These are phyloP conservation scores for Muschampia plurimacula DNA, from an alignment of 2,888 invertebrate genomes.

Conservation along the genomic window DNA sequence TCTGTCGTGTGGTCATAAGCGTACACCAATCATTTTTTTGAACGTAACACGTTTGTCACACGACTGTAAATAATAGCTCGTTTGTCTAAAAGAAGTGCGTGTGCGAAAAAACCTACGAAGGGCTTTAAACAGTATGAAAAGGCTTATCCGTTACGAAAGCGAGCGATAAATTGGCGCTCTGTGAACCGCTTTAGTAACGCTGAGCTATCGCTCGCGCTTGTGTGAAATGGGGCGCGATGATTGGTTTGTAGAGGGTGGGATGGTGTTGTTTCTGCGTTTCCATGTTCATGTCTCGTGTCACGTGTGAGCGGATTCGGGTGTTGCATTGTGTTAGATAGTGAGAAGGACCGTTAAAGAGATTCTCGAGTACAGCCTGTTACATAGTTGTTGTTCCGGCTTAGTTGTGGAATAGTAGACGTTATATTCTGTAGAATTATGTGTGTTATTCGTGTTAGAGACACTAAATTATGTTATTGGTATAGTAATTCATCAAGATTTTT, in stretches of 20 bases:
- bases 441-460: too few relatives aligned
- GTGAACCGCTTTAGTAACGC: conserved; percentile 23
- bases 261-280: background rate
- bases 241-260: conserved; percentile 38
- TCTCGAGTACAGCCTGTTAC: too few relatives aligned
- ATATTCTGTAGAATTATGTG: too few relatives aligned
- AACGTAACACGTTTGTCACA: too few relatives aligned
- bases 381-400: too few relatives aligned
- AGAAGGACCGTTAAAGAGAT: too few relatives aligned
- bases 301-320: background rate
- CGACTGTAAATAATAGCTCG: too few relatives aligned
- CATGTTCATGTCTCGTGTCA: background rate
- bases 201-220: conserved; percentile 17
- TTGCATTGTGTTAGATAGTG: background rate
- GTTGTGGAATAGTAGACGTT: too few relatives aligned
- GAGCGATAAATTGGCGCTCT: conserved; percentile 1
- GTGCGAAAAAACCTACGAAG: background rate
- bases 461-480: too few relatives aligned
- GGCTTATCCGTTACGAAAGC: conserved; percentile 3
- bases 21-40: too few relatives aligned
- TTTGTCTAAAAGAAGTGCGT: background rate
- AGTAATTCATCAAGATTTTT: too few relatives aligned
- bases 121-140: background rate
- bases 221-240: conserved; percentile 40
- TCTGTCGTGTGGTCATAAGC: too few relatives aligned